Base-by-base conservation (phyloP, 2,113 vertebrate genomes). In the Typhlomys cinereus region DNA sequence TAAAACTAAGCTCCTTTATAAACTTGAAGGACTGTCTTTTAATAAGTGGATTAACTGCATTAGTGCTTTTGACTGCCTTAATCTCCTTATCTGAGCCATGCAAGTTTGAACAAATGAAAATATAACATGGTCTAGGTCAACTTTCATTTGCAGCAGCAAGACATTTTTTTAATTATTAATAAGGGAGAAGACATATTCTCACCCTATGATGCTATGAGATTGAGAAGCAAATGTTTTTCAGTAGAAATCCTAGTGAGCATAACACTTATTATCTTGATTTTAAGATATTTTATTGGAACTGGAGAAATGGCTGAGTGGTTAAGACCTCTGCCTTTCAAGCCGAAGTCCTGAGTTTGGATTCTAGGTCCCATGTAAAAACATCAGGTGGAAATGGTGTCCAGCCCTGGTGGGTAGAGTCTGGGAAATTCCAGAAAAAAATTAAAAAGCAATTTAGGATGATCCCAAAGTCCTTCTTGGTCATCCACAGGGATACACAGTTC, bases 41-140 rank as follows among this genome's bases (percentile, higher is more conserved):
- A 85, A 79, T 96, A 94, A 92, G 54, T 92, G 34, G 44, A 85
- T 92, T 96, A 92, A 70, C 62, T 89, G 3, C 52, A 75, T 93
- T 93, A 90, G 85, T 88, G 54, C 20, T 69, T 95, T 90, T 34
- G 69, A 71, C 34, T 89, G 62, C 8, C 46, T 86, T 95, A 92
- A 95, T 88, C 81, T 86, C 25, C 17, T 86, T 84, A 79, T 59
- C 81, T 88, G 88, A 96, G 79, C 44, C 31, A 91, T 69, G 13
- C 10, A 82, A 52, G 41, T 71, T 85, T 94, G 87, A 94, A 84
- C 84, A 91, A 95, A 79, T 75, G 23, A 88, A 93, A 91, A 88
- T 2, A 81, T 88, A 48, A 70, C 36, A 18, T 5, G 1, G 34
- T 52, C n/a, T 27, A 76, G 31, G 36, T 73, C 57, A 80, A 21